A percentile compares a stretch with the other conserved stretches of the same genome.
These are phyloP conservation scores for Chrysotoxum bicinctum DNA, from an alignment of 2,888 invertebrate genomes.

Conservation along the genomic window DNA sequence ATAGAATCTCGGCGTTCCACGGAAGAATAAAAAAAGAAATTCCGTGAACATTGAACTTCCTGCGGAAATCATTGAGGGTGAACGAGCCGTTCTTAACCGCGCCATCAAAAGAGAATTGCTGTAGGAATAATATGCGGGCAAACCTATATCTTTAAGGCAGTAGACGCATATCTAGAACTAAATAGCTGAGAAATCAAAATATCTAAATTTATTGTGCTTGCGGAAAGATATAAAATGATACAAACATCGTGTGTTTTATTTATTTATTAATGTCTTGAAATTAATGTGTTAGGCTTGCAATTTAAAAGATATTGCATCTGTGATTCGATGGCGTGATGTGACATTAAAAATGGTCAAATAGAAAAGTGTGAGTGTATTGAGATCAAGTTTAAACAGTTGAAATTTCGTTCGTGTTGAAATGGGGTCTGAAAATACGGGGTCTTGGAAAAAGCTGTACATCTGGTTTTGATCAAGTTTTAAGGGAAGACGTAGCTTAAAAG, in stretches of 20 bases:
- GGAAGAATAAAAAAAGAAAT: background rate
- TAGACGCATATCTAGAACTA: background rate
- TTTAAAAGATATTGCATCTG: background rate
- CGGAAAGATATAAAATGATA: background rate
- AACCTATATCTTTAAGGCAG: slow-evolving; percentile 21
- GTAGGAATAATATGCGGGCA: slow-evolving; percentile 9
- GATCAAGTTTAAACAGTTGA: too few relatives aligned
- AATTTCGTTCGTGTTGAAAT: too few relatives aligned
- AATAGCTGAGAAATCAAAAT: slow-evolving; percentile 36
- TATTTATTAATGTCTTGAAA: background rate
- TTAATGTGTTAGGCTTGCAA: background rate
- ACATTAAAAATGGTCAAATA: background rate
- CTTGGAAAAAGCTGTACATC: too few relatives aligned
- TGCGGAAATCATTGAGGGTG: slow-evolving; percentile 58
- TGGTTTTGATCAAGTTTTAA: too few relatives aligned
- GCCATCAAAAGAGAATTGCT: slow-evolving; percentile 24
- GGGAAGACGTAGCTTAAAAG: too few relatives aligned
- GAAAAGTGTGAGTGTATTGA: background rate
- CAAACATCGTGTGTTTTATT: background rate
- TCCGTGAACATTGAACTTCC: slow-evolving; percentile 62
- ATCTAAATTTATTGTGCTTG: slow-evolving; percentile 8
- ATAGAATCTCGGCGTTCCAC: slow-evolving; percentile 60
- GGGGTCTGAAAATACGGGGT: too few relatives aligned
- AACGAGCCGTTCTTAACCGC: slow-evolving; percentile 41
- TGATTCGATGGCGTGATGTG: background rate